Evolutionary conservation across 1,140 invertebrate species (phyloP).

Genomic region (Zaprionus ornatus): DNA sequence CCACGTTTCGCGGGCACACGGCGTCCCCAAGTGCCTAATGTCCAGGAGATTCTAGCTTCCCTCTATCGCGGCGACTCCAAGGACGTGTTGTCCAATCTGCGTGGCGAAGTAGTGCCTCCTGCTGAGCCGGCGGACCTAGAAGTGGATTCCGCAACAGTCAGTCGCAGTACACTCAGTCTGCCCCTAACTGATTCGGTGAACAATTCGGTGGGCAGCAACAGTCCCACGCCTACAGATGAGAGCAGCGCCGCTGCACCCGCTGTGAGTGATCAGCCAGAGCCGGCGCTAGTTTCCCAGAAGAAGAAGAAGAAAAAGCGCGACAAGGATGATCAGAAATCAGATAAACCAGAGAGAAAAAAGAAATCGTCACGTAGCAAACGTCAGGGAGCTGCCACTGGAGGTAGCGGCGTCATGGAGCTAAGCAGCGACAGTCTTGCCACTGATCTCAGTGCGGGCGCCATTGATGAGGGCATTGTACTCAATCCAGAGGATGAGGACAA

Average conservation of each 20-base stretch:
- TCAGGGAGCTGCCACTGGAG: constrained; percentile 25
- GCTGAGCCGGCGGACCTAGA: constrained; percentile 24
- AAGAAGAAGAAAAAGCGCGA: constrained; percentile 73
- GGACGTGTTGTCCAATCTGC: constrained; percentile 68
- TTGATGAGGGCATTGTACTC: constrained; percentile 84
- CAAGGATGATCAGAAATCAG: constrained; percentile 46
- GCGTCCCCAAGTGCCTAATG: constrained; percentile 81
- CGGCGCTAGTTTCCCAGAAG: constrained; percentile 11
- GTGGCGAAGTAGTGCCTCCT: constrained; percentile 36
- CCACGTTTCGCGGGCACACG: constrained; percentile 85
- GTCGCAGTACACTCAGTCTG: constrained; percentile 64
- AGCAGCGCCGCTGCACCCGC: constrained; percentile 51
- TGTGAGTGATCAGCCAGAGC: constrained; percentile 18
- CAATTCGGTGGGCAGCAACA: constrained; percentile 77
- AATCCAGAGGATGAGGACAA: constrained; percentile 87
- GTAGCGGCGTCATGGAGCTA: constrained; percentile 56
- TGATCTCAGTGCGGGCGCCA: constrained; percentile 77
- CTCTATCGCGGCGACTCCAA: constrained; percentile 80
- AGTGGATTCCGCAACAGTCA: constrained; percentile 22
- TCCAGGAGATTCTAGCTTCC: constrained; percentile 80
- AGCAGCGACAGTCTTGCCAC: constrained; percentile 84
- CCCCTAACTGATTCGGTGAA: constrained; percentile 75
- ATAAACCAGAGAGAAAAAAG: constrained; percentile 68
- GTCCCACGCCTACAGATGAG: constrained; percentile 81
- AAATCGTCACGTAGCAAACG: constrained; percentile 73